phyloP scores from a whole-genome alignment of 2,888 invertebrate species.

The Lamellibrachia satsuma region DNA sequence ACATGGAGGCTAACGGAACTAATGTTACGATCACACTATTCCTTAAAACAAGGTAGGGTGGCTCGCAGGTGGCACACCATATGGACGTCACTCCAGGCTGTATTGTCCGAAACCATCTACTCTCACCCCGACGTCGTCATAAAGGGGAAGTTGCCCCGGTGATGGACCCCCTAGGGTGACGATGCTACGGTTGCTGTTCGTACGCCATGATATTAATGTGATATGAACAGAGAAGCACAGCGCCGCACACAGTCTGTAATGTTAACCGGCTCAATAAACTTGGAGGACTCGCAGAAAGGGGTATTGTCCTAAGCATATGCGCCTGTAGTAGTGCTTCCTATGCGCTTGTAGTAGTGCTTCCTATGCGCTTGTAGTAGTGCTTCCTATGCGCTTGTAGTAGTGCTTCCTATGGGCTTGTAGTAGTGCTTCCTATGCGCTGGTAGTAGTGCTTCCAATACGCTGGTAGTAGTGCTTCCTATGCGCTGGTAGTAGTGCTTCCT shows the following conservation, averaged over 20 bases:
- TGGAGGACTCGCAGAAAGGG: neutral
- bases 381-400: neutral
- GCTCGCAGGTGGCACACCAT: neutral
- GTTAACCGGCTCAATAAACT: neutral
- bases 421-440: neutral
- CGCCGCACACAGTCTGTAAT: neutral
- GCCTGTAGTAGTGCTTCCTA: neutral
- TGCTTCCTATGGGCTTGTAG: neutral
- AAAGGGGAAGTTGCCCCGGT: neutral
- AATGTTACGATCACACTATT: neutral
- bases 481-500: neutral
- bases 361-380: neutral
- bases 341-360: neutral
- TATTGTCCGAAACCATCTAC: neutral
- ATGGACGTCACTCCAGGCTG: neutral
- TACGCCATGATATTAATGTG: neutral
- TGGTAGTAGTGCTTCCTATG: neutral
- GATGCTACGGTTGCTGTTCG: neutral
- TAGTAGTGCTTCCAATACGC: neutral
- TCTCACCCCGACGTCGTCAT: neutral
- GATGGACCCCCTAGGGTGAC: neutral
- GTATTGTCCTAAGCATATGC: neutral
- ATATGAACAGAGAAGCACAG: neutral
- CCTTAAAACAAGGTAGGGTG: neutral
- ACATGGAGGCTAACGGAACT: neutral